phyloP scores from a whole-genome alignment of 2,888 invertebrate species.

The Metalampra italica region DNA sequence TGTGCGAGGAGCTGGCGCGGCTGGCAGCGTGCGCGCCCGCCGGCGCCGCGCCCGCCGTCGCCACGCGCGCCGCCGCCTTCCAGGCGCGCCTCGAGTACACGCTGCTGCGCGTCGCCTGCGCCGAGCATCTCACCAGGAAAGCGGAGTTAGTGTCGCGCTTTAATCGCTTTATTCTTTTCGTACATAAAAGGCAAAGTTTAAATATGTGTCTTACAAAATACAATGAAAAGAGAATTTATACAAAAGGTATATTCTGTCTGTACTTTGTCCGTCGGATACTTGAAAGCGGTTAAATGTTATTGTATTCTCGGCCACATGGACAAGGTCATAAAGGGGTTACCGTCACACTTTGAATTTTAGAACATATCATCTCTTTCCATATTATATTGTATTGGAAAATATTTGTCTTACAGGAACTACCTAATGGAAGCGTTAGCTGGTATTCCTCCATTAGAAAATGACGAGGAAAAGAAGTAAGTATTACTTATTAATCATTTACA shows the following conservation, averaged over 20 bases:
- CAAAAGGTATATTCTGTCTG: too few species aligned
- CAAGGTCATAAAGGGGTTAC: too few species aligned
- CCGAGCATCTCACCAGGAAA: constrained; percentile 56
- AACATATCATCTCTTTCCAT: too few species aligned
- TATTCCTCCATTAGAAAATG: constrained; percentile 82
- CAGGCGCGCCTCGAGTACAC: constrained; percentile 86
- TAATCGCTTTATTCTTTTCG: too few species aligned
- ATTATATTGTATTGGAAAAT: too few species aligned
- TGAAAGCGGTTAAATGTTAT: too few species aligned
- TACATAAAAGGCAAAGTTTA: too few species aligned
- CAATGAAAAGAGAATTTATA: too few species aligned
- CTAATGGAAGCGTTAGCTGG: constrained; percentile 90
- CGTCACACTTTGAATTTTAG: too few species aligned
- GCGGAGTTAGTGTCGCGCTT: constrained; percentile 49
- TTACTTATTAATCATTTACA: background rate
- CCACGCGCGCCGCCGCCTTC: constrained; percentile 80
- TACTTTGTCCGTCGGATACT: too few species aligned
- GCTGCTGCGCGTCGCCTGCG: constrained; percentile 50
- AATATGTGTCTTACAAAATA: too few species aligned
- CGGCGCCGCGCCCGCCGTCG: constrained; percentile 78
- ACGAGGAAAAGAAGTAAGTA: constrained; percentile 77
- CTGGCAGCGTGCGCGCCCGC: constrained; percentile 80
- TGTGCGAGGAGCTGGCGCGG: constrained; percentile 94
- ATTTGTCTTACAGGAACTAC: constrained; percentile 79
- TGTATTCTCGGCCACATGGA: too few species aligned